Base-by-base conservation (phyloP, 2,888 invertebrate species). In the Diaphora mendica region DNA sequence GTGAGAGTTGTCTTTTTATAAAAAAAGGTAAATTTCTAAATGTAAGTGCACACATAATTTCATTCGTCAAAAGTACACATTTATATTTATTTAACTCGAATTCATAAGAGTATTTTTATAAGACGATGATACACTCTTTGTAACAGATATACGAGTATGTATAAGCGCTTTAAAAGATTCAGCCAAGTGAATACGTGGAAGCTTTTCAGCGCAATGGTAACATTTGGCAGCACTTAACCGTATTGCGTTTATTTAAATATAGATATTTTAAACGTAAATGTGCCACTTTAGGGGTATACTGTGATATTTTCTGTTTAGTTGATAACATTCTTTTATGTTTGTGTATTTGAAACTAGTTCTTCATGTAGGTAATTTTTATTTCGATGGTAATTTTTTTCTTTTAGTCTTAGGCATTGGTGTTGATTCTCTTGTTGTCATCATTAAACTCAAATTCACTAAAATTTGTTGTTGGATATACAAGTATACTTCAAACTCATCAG, bases 161-260 rank as follows among this genome's bases (percentile, higher is more conserved):
- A 66, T 71, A 71, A 73, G 64, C n/a, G 64, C 68, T 76, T 78
- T 33, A 77, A 83, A 82, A 82, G 77, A 75, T 78, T 77, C 70
- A 65, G 48, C 30, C 75, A 65, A 70, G 68, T 75, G 74, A 80
- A 84, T 69, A 76, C 78, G 77, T 74, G 79, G 78, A 74, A 77
- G 80, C 69, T 79, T 80, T 83, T 82, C 79, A 80, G 64, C 73
- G 70, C 30, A 68, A 68, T 79, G 42, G 70, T 75, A 79, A 73
- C 77, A 78, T 79, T 79, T 78, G 72, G 70, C 65, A 80, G 82
- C 87, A 84, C 84, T 87, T 82, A 79, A 77, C 83, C 71, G 81
- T 83, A 87, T 87, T 85, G 77, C 79, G 73, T 82, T 68, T 78
- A 82, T 86, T 86, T 84, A 82, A 86, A 87, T 87, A 87, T 87